phyloP scores from a whole-genome alignment of 2,888 invertebrate species.

The Amiota minor region DNA sequence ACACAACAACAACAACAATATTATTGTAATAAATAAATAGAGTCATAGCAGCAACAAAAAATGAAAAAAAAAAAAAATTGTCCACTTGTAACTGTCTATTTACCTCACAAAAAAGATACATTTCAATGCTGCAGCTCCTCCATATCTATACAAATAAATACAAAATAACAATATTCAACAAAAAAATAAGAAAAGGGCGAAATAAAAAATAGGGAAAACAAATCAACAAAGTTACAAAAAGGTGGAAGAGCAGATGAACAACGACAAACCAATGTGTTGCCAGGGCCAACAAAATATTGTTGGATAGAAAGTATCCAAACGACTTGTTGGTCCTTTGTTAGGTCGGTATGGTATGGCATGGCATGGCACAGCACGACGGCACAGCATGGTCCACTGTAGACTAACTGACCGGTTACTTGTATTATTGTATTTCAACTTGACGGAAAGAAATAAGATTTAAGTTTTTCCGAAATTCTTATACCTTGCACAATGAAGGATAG shows the following conservation, averaged over 20 bases:
- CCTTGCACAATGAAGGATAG: too few relatives aligned
- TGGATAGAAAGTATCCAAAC: background rate
- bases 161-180: background rate
- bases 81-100: slow-evolving; percentile 43
- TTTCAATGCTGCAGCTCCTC: background rate
- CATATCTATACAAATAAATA: background rate
- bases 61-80: slow-evolving; percentile 33
- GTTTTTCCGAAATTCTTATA: too few relatives aligned
- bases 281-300: background rate
- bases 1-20: slow-evolving; percentile 31
- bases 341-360: too few relatives aligned
- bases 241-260: background rate
- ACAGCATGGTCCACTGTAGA: too few relatives aligned
- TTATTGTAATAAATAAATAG: slow-evolving; percentile 10
- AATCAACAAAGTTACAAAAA: background rate
- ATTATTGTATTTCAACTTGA: too few relatives aligned
- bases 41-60: slow-evolving; percentile 1
- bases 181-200: background rate
- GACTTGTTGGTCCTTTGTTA: too few relatives aligned
- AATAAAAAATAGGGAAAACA: background rate
- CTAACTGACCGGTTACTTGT: too few relatives aligned
- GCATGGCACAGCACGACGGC: too few relatives aligned
- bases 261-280: background rate
- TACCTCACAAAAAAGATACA: slow-evolving; percentile 40
- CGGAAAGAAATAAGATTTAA: too few relatives aligned